A percentile compares a stretch with the other conserved stretches of the same genome.
Conservation (phyloP, 1,140 invertebrate species). For the Harpegnathos saltator region DNA sequence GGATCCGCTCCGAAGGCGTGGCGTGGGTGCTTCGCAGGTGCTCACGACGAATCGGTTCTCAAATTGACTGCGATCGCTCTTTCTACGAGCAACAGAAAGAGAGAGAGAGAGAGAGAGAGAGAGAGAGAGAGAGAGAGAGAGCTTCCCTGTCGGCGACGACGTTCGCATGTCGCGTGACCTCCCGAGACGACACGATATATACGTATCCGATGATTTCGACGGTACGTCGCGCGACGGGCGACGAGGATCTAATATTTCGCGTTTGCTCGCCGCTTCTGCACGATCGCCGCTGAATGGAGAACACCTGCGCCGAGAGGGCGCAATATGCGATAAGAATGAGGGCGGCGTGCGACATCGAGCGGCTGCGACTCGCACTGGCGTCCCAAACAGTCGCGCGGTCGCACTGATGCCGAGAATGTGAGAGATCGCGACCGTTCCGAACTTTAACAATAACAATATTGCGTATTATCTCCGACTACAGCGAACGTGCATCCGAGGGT, state of each 20-base stretch:
- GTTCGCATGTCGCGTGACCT: not conserved
- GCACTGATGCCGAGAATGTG: not conserved
- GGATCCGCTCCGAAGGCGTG: constrained; percentile 19
- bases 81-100: too few relatives aligned
- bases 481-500: not conserved
- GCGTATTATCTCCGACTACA: not conserved
- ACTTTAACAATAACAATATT: constrained; percentile 8
- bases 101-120: too few relatives aligned
- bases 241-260: constrained; percentile 42
- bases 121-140: too few relatives aligned
- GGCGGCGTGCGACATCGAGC: not conserved
- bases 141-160: not conserved
- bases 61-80: constrained; percentile 29
- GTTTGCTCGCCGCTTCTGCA: constrained; percentile 10
- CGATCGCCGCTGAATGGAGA: constrained; percentile 44
- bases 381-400: not conserved
- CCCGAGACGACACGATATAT: not conserved
- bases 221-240: not conserved
- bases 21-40: constrained; percentile 29
- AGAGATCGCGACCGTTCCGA: not conserved
- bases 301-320: constrained; percentile 31
- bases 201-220: too few relatives aligned
- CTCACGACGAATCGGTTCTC: constrained; percentile 26
- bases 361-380: not conserved
- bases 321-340: constrained; percentile 32